Base-by-base conservation (phyloP, 2,113 vertebrate species). In the Xiphophorus hellerii region DNA sequence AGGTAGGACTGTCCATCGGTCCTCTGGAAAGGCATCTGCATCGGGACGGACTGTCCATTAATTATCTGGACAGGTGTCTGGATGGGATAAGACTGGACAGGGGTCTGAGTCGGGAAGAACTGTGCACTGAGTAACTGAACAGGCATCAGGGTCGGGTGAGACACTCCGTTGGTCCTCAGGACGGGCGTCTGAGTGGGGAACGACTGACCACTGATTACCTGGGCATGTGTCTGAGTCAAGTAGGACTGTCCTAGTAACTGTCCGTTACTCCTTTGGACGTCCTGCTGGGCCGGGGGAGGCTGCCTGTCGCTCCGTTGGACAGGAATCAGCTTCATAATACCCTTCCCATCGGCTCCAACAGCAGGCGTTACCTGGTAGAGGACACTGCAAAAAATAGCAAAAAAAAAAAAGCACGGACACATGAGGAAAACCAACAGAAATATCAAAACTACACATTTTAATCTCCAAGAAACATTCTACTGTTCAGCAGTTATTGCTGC, bases 301-400 rank as follows among this genome's bases (percentile, higher is more conserved):
- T 92, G 95, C 82, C 94, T 94, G 60, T 95, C 91, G 75, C 95
- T 81, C 88, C 94, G 95, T 79, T 94, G 89, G 84, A 97, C 92
- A 65, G 96, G 97, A 93, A 97, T 95, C 79, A 97, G 92, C 70
- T 96, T 96, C 95, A 98, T 95, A 78, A 97, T 93, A 75, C 96
- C 97, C 92, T 95, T 96, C 85, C 97, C 96, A 89, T 97, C 95
- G 30, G 92, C 89, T 86, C 94, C 96, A 29, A 95, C 91, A 22
- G 93, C 96, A 85, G 96, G 96, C 93, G 96, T 84, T 37, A 96
- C 95, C 91, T 94, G 95, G 92, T 97, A 97, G 91, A 96, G 93
- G 80, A 95, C 95, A 82, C 96, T 95, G 81, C 28, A 28, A 28
- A 28, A 28, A 28, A 28, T 28, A 28, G 81, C 88, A 75, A 82